Evolutionary conservation across 2,113 vertebrate genomes (phyloP), one percentile per base, ranked within the genome.

Genomic region (Dromaius novaehollandiae): DNA sequence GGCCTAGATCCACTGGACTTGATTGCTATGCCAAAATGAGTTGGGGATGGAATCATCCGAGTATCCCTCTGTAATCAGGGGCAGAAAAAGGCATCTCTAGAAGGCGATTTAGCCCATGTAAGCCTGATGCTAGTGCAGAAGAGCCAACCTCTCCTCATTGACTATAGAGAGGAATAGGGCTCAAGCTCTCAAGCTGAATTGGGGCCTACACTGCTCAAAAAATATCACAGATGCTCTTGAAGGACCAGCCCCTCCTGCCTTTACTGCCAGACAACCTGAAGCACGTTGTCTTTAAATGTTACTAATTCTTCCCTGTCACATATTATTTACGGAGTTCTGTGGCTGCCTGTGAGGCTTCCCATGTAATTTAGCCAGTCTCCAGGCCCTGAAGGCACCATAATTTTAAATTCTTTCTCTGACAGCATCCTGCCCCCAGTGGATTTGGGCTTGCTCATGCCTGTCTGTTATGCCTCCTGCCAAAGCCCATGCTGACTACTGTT

Each of bases 1-100:
- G 5, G 2, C 3, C 30, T 13, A 76, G n/a, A 65, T 44, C 63
- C 73, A 38, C 0, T 0, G 2, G 7, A 56, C 8, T n/a, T 69
- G 22, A 9, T 14, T 13, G 9, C n/a, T 32, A 14, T 14, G 60
- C 24, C 86, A 63, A 34, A 53, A 40, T 6, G 60, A 79, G 15
- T 2, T 40, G n/a, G 21, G 66, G 48, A 65, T 69, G 82, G 74
- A 83, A 64, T 15, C 60, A 83, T 20, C 34, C 40, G 64, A 61
- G 21, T 9, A 46, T 80, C n/a, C 14, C 30, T 24, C 55, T 70
- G 55, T 22, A 78, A 36, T 15, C 58, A 56, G 24, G 11, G 11
- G 24, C 4, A 81, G 11, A 48, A 73, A 71, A 14, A 86, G 42
- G 28, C 40, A 77, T 21, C 73, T 71, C 58, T 90, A 76, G 68